Base-by-base conservation (phyloP, 2,888 invertebrate species). In the Myopa tessellatipennis region DNA sequence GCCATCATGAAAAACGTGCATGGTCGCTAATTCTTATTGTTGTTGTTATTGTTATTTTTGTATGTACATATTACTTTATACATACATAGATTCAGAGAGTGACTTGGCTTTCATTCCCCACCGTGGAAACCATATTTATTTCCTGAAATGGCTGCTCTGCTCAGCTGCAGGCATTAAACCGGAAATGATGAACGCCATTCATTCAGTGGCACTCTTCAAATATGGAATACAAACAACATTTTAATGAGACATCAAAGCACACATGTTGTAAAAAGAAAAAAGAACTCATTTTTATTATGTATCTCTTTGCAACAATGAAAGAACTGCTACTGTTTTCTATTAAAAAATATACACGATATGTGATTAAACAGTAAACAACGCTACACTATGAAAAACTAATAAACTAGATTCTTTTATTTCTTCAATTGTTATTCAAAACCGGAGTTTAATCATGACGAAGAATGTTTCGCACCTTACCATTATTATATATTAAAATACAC, bases 141-240 rank as follows among this genome's bases (percentile, higher is more conserved):
- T 8, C 69, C 4, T 50, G 60, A 18, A 26, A 40, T 60, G 26
- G 18, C 61, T 61, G 38, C 58, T 38, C 58, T 1, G 34, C 10
- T 14, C n/a, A 58, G 34, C 40, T 50, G 6, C 12, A 50, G 18
- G 38, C 74, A 50, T 40, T 74, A 74, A 74, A 50, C 74, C 65
- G 74, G 74, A 74, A 74, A 73, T 45, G 61, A 12, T 26, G n/a
- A 63, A 60, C 8, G 36, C 74, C 16, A 63, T 63, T 65, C 50
- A 18, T 45, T 58, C 45, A 12, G 12, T 65, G 36, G 34, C 38
- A 38, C 65, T 38, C 36, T 16, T 73, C 14, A n/a, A 50, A 65
- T 52, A 65, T 73, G 61, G 63, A 74, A 50, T 14, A 65, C 65
- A 65, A 45, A 26, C 10, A 14, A n/a, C 16, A 55, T 72, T 72